Conservation (phyloP, 2,113 vertebrate genomes). For the Vidua chalybeata region DNA sequence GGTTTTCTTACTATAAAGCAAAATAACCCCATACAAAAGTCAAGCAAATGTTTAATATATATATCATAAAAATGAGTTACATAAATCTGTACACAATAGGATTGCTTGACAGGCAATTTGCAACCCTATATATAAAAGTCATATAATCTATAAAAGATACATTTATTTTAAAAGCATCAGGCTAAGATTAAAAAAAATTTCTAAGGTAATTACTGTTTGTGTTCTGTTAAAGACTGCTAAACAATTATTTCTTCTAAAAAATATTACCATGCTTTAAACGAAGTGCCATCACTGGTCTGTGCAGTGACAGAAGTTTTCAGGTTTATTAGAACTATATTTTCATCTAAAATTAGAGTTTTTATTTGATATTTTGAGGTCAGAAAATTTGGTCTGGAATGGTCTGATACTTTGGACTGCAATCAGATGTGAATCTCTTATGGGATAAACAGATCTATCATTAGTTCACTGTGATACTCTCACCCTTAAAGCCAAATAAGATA, state of each 20-base stretch:
- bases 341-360: background rate
- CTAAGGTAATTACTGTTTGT: background rate
- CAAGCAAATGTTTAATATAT: background rate
- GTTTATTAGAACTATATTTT: background rate
- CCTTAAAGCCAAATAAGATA: background rate
- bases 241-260: background rate
- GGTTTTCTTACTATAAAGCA: background rate
- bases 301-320: background rate
- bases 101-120: background rate
- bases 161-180: background rate
- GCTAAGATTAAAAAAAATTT: background rate
- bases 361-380: background rate
- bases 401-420: background rate
- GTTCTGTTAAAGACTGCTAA: background rate
- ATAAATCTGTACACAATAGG: background rate
- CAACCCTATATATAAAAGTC: background rate
- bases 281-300: background rate
- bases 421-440: background rate
- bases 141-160: background rate
- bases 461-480: background rate
- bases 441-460: background rate
- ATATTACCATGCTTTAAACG: background rate
- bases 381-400: background rate
- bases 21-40: background rate
- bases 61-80: background rate